These are phyloP conservation scores for Drosophila mojavensis DNA, from an alignment of 1,140 invertebrate genomes.

Conservation along the genomic window DNA sequence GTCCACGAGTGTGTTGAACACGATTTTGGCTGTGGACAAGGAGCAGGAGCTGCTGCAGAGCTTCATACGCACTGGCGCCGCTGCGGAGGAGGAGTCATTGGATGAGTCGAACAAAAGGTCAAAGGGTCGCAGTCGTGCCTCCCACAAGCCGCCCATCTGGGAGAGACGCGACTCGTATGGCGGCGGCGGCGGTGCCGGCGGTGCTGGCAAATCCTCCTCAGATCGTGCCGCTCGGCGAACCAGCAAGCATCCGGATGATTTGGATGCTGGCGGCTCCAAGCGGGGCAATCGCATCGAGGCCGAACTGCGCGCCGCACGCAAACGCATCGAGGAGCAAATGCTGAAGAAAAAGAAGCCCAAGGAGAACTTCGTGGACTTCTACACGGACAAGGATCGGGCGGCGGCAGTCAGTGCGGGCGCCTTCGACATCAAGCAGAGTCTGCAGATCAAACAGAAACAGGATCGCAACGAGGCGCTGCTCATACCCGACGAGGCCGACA, in stretches of 20 bases:
- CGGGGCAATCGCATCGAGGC: slow-evolving; percentile 81
- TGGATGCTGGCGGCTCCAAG: slow-evolving; percentile 55
- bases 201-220: slow-evolving; percentile 26
- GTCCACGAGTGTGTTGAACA: slow-evolving; percentile 82
- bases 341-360: slow-evolving; percentile 86
- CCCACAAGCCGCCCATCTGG: slow-evolving; percentile 57
- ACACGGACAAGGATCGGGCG: slow-evolving; percentile 95
- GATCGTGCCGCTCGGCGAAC: slow-evolving; percentile 45
- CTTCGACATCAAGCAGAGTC: slow-evolving; percentile 92
- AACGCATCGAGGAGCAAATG: slow-evolving; percentile 74
- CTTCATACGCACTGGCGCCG: slow-evolving; percentile 87
- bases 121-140: slow-evolving; percentile 50
- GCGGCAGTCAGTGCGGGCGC: slow-evolving; percentile 91
- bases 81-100: slow-evolving; percentile 65
- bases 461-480: slow-evolving; percentile 90
- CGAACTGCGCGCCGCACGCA: slow-evolving; percentile 70
- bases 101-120: slow-evolving; percentile 65
- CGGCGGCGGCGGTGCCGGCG: slow-evolving; percentile 8
- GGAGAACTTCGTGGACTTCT: slow-evolving; percentile 89
- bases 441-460: slow-evolving; percentile 91
- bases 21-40: slow-evolving; percentile 86
- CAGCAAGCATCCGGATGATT: slow-evolving; percentile 66
- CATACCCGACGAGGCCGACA: slow-evolving; percentile 91
- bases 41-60: slow-evolving; percentile 90
- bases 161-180: slow-evolving; percentile 53